These are phyloP conservation scores for Xiphorhynchus elegans DNA, from an alignment of 2,113 vertebrate genomes.

Conservation along the genomic window DNA sequence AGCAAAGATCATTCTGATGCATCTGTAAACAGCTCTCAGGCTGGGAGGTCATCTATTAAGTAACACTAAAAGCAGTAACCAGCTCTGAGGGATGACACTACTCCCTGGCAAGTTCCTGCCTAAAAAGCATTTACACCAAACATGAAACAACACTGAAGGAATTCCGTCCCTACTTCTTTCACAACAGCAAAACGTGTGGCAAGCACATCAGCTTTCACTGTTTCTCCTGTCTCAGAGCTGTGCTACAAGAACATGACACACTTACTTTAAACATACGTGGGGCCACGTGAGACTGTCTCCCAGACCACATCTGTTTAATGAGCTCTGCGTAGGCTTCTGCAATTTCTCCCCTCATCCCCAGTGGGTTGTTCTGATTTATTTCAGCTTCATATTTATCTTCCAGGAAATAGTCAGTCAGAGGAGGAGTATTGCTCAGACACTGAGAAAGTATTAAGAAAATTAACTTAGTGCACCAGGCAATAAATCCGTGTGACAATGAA, in stretches of 20 bases:
- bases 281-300: slow-evolving; percentile 87
- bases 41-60: neutral
- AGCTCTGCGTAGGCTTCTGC: slow-evolving; percentile 95
- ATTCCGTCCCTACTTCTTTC: neutral
- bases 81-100: neutral
- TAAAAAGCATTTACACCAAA: neutral
- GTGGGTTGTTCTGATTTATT: slow-evolving; percentile 93
- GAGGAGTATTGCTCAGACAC: slow-evolving; percentile 94
- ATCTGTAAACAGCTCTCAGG: neutral
- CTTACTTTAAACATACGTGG: slow-evolving; percentile 95
- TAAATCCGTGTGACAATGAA: neutral
- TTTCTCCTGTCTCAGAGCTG: neutral
- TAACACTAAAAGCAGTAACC: neutral
- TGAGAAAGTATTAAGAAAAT: slow-evolving; percentile 51
- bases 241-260: neutral
- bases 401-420: slow-evolving; percentile 94
- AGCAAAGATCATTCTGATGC: neutral
- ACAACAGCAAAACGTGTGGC: neutral
- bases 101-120: neutral
- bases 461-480: neutral
- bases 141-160: neutral
- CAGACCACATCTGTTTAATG: slow-evolving; percentile 97
- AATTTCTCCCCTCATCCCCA: slow-evolving; percentile 98
- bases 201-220: neutral
- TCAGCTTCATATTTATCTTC: slow-evolving; percentile 91